phyloP scores from a whole-genome alignment of 2,113 vertebrate species.

The Phaetusa simplex region DNA sequence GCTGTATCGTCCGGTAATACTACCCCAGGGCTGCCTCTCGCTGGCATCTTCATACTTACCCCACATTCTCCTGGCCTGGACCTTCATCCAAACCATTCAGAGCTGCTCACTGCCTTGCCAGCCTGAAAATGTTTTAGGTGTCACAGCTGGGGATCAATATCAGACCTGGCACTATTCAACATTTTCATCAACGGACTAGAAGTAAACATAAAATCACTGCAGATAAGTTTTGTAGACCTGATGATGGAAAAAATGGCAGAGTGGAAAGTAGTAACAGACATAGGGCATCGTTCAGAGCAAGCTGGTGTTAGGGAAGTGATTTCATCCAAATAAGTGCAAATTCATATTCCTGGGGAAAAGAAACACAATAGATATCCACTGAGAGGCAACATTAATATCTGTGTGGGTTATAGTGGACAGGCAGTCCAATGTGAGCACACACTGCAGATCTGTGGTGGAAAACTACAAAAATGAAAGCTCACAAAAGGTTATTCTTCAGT shows the following conservation, averaged over 20 bases:
- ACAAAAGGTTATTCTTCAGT: not conserved
- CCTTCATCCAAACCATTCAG: not conserved
- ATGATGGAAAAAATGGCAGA: not conserved
- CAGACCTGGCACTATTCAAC: not conserved
- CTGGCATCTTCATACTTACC: not conserved
- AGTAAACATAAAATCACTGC: not conserved
- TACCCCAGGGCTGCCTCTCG: not conserved
- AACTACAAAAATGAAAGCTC: not conserved
- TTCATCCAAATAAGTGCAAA: not conserved
- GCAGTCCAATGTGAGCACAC: not conserved
- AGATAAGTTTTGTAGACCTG: not conserved
- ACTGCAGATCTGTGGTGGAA: not conserved
- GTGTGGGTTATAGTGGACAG: not conserved
- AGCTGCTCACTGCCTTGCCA: not conserved
- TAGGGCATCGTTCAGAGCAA: not conserved
- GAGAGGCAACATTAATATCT: not conserved
- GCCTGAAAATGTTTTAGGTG: not conserved
- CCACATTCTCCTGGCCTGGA: not conserved
- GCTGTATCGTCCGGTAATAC: not conserved
- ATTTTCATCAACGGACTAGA: not conserved
- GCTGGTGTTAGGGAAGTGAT: not conserved
- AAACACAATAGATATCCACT: not conserved
- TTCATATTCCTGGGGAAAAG: not conserved
- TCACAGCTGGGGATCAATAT: not conserved
- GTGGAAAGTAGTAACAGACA: not conserved